These are phyloP conservation scores for Smutsia temminckii DNA, from an alignment of 2,797 vertebrate genomes.

Conservation along the genomic window DNA sequence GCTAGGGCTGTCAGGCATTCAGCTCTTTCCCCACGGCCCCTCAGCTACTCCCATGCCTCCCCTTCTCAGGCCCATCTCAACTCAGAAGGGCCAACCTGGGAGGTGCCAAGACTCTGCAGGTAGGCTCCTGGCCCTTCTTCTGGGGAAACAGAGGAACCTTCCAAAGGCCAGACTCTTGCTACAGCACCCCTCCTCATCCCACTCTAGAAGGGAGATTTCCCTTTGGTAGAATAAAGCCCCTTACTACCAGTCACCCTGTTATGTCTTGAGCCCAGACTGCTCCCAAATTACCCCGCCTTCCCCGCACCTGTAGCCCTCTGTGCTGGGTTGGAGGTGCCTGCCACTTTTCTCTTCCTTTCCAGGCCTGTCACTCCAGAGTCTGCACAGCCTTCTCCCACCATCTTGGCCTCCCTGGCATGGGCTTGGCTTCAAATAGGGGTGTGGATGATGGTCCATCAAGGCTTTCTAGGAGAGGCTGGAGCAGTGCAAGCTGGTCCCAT, in stretches of 20 bases:
- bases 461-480: not conserved
- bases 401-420: not conserved
- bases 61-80: not conserved
- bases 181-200: too few relatives aligned
- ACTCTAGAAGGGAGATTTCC: not conserved
- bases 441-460: not conserved
- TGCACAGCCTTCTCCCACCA: not conserved
- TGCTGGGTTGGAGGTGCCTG: not conserved
- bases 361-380: not conserved
- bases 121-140: not conserved
- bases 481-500: fast-evolving
- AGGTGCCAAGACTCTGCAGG: too few relatives aligned
- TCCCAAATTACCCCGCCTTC: not conserved
- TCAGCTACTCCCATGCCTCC: not conserved
- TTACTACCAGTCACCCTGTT: not conserved
- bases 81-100: not conserved
- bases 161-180: not conserved
- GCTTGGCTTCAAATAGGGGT: not conserved
- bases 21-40: fast-evolving
- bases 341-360: not conserved
- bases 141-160: not conserved
- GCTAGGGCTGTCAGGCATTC: not conserved
- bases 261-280: not conserved
- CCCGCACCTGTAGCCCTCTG: not conserved
- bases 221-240: not conserved